Conservation (phyloP, 2,797 vertebrate species). For the Catharus ustulatus region DNA sequence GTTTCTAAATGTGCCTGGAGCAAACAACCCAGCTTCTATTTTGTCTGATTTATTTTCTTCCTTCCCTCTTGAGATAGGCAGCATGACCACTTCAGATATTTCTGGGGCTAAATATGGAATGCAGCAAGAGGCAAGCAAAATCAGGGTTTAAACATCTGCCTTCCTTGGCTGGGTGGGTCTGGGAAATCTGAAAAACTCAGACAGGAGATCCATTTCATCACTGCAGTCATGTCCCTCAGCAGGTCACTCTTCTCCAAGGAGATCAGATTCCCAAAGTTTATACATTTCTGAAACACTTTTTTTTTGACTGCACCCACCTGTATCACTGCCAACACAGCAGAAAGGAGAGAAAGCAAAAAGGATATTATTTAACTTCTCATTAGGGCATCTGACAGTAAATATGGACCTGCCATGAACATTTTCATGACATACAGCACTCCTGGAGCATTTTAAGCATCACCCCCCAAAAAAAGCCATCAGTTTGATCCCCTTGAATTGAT, state of each 20-base stretch:
- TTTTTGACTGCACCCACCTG: neutral
- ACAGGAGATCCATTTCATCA: neutral
- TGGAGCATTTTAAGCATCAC: neutral
- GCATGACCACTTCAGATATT: constrained; percentile 26
- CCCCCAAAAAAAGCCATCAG: neutral
- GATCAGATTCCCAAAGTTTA: neutral
- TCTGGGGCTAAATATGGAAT: neutral
- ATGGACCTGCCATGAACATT: neutral
- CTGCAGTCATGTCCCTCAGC: neutral
- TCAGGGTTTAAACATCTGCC: neutral
- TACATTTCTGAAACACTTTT: neutral
- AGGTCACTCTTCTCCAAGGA: neutral
- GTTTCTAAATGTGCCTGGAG: neutral
- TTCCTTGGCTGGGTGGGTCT: neutral
- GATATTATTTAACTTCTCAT: neutral
- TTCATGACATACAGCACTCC: neutral
- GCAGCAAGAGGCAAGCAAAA: neutral
- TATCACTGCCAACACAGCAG: neutral
- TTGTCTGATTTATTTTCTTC: constrained; percentile 44
- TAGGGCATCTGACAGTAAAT: neutral
- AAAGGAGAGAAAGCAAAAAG: neutral
- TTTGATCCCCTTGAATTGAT: constrained; percentile 12
- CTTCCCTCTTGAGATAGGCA: constrained; percentile 31
- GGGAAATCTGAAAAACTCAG: neutral
- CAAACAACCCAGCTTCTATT: constrained; percentile 5